Percentiles rank a stretch among this genome's conserved stretches.
Evolutionary conservation across 2,888 invertebrate genomes (phyloP).

Genomic region (Caenorhabditis becei): DNA sequence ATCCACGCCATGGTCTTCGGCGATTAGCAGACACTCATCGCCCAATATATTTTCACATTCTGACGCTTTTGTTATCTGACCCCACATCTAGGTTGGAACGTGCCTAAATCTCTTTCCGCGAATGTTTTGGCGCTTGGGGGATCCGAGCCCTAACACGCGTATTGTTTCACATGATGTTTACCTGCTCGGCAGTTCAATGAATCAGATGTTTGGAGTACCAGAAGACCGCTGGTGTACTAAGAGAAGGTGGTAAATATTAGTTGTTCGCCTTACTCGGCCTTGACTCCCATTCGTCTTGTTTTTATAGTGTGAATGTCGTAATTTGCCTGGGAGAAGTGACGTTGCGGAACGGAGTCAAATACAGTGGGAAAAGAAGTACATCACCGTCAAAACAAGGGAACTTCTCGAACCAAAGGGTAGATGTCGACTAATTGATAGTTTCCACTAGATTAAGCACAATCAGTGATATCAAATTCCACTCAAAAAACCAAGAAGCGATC

Average conservation of each 20-base stretch:
- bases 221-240: slow-evolving; percentile 17
- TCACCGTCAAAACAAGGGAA: not conserved
- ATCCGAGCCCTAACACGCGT: not conserved
- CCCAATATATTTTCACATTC: slow-evolving; percentile 54
- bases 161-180: slow-evolving; percentile 14
- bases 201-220: slow-evolving; percentile 22
- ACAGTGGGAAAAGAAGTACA: not conserved
- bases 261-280: slow-evolving; percentile 47
- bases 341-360: slow-evolving; percentile 9
- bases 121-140: slow-evolving; percentile 6
- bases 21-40: slow-evolving; percentile 17
- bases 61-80: slow-evolving; percentile 59
- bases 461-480: not conserved
- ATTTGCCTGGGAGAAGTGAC: slow-evolving; percentile 12
- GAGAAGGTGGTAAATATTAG: slow-evolving; percentile 47
- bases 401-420: not conserved
- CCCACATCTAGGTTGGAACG: slow-evolving; percentile 53
- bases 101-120: slow-evolving; percentile 7
- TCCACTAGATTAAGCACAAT: slow-evolving; percentile 34
- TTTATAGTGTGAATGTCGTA: slow-evolving; percentile 53
- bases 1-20: slow-evolving; percentile 29
- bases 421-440: slow-evolving; percentile 14
- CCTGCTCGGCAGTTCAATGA: slow-evolving; percentile 11
- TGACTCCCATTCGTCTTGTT: slow-evolving; percentile 34
- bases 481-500: not conserved